Evolutionary conservation across 2,113 vertebrate genomes (phyloP), one percentile per base, ranked within the genome.

Genomic region (Anseranas semipalmata): DNA sequence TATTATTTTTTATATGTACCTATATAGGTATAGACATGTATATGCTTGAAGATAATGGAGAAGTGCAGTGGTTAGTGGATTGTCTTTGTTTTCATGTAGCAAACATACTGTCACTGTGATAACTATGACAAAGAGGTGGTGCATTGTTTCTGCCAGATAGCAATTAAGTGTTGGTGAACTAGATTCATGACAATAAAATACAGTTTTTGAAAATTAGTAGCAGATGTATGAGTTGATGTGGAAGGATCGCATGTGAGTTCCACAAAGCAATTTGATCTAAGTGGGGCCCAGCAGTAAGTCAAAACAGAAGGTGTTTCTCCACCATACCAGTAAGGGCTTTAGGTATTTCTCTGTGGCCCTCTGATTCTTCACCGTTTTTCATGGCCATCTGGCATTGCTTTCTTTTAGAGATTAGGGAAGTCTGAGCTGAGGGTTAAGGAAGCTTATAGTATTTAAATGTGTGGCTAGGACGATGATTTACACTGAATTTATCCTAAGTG

Each of bases 301-400:
- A 77, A 65, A 95, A 77, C 79, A 84, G 62, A 72, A 93, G 87
- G 68, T 91, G 59, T 85, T 96, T 79, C 76, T 89, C 85, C 14
- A 66, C 33, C 11, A 6, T 56, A 92, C 75, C 58, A 48, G 45
- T 93, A 91, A 95, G 94, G 94, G 94, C 96, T 97, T 85, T 87
- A 97, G 97, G 97, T 96, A 95, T 97, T 97, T 95, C 85, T 80
- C 89, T 95, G 87, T 71, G 89, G 93, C 96, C 97, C 33, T 86
- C 37, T 92, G 95, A 87, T 79, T 96, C 95, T 98, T 89, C 97
- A 96, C 98, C 98, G 98, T 98, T 99, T 98, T 98, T 98, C 97
- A 33, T 73, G 91, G 94, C 98, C 98, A 98, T 98, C 98, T 99
- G 98, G 96, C 95, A 97, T 94, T 96, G 97, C 96, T 98, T 98